Percentiles rank a stretch among this genome's conserved stretches.
These are phyloP conservation scores for Trichonephila clavata DNA, from an alignment of 1,140 invertebrate genomes.

Conservation along the genomic window DNA sequence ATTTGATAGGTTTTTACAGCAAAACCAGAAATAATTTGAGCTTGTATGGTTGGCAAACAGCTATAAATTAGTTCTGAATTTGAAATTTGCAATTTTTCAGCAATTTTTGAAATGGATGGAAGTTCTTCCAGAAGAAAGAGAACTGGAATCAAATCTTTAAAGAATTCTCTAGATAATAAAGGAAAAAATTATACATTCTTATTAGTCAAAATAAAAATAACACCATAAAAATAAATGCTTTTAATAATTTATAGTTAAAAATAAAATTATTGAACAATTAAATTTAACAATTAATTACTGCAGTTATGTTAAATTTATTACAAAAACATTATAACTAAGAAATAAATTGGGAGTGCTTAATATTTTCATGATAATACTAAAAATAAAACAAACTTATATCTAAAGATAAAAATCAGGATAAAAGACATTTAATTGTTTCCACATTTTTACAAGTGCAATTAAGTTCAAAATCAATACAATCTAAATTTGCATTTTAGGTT, in stretches of 20 bases:
- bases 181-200: too few relatives aligned
- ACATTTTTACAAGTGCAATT: too few relatives aligned
- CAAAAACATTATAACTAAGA: too few relatives aligned
- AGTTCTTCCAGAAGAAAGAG: conserved; percentile 53
- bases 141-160: conserved; percentile 48
- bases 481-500: too few relatives aligned
- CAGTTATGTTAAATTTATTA: too few relatives aligned
- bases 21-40: conserved; percentile 55
- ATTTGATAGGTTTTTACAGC: not conserved
- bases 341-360: too few relatives aligned
- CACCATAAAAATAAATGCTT: not conserved
- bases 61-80: conserved; percentile 21
- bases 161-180: conserved; percentile 39
- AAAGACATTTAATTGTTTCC: too few relatives aligned
- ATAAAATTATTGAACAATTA: not conserved
- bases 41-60: conserved; percentile 50
- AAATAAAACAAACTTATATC: too few relatives aligned
- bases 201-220: too few relatives aligned
- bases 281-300: not conserved
- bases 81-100: not conserved
- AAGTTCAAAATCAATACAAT: too few relatives aligned
- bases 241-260: not conserved
- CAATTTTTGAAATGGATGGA: conserved; percentile 33
- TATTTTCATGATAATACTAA: too few relatives aligned
- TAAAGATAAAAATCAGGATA: too few relatives aligned